Evolutionary conservation across 2,888 invertebrate species (phyloP), one percentile per base, ranked within the genome.

Genomic region (Dolichomitus sp.): DNA sequence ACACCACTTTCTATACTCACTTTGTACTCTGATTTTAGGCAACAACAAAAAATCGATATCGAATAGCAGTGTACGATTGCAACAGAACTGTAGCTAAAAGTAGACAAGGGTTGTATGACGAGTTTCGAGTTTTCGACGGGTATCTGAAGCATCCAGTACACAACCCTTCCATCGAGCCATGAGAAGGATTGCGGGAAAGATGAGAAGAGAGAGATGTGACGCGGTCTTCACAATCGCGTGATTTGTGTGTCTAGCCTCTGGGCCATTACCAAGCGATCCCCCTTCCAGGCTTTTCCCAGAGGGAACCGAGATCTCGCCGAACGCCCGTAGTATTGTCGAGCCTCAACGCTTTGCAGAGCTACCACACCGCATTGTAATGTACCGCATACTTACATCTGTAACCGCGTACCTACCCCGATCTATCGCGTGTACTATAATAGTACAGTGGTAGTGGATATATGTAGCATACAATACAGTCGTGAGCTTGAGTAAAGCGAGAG

Each of bases 191-290:
- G 19, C 40, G 61, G 40, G 3, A 23, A 63, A 63, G 40, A 33
- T 30, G n/a, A 40, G 61, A 63, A 57, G 77, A 74, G 65, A 50
- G 69, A 61, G 70, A 72, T 73, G 69, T 80, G 78, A 80, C 74
- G 59, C 52, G 69, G 68, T 69, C 70, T 72, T 69, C 73, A 72
- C 75, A 74, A 84, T 66, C 61, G 75, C 59, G 80, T 81, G 84
- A 84, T 84, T 84, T 84, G 81, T 84, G 81, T 75, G 70, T 84
- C 78, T 81, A 70, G 72, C 63, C 79, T 81, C 54, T 17, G 69
- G 69, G 81, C 81, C 77, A 79, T 84, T 79, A 84, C 80, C 70
- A 48, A 27, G 68, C 57, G 68, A 72, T 50, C 74, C 78, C 59
- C 59, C 50, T 54, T 54, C 52, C 74, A 57, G 57, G 30, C 42